Conservation (phyloP, 2,888 invertebrate species). For the Drosophila limbata region DNA sequence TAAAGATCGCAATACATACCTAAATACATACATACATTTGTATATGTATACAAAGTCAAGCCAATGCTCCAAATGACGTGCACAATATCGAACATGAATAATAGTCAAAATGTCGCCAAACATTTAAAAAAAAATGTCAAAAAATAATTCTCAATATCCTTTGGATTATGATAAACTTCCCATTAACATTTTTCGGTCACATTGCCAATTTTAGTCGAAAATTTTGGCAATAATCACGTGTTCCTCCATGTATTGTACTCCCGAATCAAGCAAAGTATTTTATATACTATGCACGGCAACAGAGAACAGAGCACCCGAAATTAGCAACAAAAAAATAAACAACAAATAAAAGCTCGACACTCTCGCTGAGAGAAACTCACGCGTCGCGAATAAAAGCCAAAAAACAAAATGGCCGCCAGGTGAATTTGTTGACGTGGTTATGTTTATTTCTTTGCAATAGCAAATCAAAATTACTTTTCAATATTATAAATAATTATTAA, state of each 20-base stretch:
- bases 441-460: neutral
- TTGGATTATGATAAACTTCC: neutral
- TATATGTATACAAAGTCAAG: constrained; percentile 15
- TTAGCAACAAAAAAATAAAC: constrained; percentile 55
- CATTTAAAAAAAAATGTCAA: neutral
- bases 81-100: constrained; percentile 42
- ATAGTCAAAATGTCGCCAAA: constrained; percentile 41
- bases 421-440: constrained; percentile 61
- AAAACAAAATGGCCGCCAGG: constrained; percentile 71
- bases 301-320: constrained; percentile 51
- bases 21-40: neutral
- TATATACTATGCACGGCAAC: constrained; percentile 9
- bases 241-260: constrained; percentile 1
- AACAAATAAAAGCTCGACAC: constrained; percentile 39
- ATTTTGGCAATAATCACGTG: constrained; percentile 26
- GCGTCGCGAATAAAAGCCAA: constrained; percentile 46
- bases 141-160: neutral
- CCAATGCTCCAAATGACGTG: constrained; percentile 39
- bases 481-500: constrained; percentile 3
- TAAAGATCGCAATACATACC: constrained; percentile 47
- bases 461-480: constrained; percentile 10
- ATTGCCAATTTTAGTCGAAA: neutral
- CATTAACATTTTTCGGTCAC: too few relatives aligned
- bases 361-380: constrained; percentile 49
- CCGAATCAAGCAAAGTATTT: constrained; percentile 3